Percentiles rank a stretch among this genome's conserved stretches.
Conservation (phyloP, 92 coral and sea anemone genomes). For the Porites evermanni region DNA sequence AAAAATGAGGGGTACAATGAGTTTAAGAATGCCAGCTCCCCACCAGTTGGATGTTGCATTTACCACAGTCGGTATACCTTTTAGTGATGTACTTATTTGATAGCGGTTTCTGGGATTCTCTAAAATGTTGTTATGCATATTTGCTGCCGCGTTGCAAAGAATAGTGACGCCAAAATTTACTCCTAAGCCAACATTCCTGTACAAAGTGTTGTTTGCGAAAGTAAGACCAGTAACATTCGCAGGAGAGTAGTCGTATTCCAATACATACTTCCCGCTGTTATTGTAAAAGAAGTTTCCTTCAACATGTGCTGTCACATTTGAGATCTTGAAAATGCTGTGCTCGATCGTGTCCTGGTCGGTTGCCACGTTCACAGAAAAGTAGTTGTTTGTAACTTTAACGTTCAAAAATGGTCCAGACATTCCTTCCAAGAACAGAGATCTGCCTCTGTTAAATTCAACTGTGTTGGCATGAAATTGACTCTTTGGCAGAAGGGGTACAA, state of each 20-base stretch:
- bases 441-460: slow-evolving; percentile 24
- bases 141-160: slow-evolving; percentile 35
- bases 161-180: slow-evolving; percentile 39
- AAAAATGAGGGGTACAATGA: slow-evolving; percentile 38
- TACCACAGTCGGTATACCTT: slow-evolving; percentile 14
- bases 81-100: slow-evolving; percentile 41
- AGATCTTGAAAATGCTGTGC: slow-evolving; percentile 19
- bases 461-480: slow-evolving; percentile 36
- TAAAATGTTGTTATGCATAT: slow-evolving; percentile 39
- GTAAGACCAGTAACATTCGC: not conserved
- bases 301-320: not conserved
- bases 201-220: slow-evolving; percentile 16
- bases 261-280: slow-evolving; percentile 22
- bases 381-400: slow-evolving; percentile 28
- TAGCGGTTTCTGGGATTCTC: slow-evolving; percentile 60
- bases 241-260: not conserved
- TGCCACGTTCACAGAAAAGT: slow-evolving; percentile 24
- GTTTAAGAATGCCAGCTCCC: slow-evolving; percentile 33
- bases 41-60: slow-evolving; percentile 71
- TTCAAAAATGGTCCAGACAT: slow-evolving; percentile 1
- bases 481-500: not conserved
- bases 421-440: slow-evolving; percentile 14
- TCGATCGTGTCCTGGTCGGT: not conserved
- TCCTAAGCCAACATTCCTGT: slow-evolving; percentile 24
- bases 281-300: slow-evolving; percentile 36